A percentile compares a stretch with the other conserved stretches of the same genome.
Conservation (phyloP, 2,113 vertebrate genomes). For the Cyanoderma ruficeps region DNA sequence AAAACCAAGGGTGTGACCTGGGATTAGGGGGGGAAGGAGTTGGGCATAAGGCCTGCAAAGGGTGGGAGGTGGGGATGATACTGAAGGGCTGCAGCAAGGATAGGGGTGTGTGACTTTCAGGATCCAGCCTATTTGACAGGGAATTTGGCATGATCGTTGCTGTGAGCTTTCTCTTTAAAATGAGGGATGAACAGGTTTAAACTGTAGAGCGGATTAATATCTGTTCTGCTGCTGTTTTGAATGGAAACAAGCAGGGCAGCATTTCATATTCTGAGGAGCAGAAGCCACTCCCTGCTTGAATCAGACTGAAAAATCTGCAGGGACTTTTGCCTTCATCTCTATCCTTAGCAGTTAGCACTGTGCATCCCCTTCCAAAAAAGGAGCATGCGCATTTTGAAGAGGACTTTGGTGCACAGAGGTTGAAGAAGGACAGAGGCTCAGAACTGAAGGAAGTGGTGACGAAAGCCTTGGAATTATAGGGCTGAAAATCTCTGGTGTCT, state of each 20-base stretch:
- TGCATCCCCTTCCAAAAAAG: not conserved
- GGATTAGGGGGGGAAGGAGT: not conserved
- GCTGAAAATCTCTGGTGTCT: not conserved
- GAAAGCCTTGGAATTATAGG: not conserved
- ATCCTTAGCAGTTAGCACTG: not conserved
- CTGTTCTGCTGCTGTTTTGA: not conserved
- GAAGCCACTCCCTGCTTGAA: slow-evolving; percentile 37
- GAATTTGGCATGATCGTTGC: not conserved
- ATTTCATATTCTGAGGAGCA: not conserved
- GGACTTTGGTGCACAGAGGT: not conserved
- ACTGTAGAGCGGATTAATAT: not conserved
- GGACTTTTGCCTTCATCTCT: not conserved
- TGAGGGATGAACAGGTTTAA: not conserved
- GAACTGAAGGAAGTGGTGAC: not conserved
- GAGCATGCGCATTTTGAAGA: not conserved
- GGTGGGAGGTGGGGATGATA: not conserved
- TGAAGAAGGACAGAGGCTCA: slow-evolving; percentile 4
- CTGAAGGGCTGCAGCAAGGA: not conserved
- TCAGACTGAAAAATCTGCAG: slow-evolving; percentile 12
- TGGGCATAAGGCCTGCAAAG: accelerated
- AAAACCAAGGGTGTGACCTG: not conserved
- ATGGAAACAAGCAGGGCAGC: not conserved
- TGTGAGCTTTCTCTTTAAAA: not conserved
- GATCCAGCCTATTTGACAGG: not conserved
- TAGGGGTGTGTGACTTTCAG: not conserved